A percentile compares a stretch with the other conserved stretches of the same genome.
Conservation (phyloP, 2,888 invertebrate genomes). For the Ormyrus nitidulus region DNA sequence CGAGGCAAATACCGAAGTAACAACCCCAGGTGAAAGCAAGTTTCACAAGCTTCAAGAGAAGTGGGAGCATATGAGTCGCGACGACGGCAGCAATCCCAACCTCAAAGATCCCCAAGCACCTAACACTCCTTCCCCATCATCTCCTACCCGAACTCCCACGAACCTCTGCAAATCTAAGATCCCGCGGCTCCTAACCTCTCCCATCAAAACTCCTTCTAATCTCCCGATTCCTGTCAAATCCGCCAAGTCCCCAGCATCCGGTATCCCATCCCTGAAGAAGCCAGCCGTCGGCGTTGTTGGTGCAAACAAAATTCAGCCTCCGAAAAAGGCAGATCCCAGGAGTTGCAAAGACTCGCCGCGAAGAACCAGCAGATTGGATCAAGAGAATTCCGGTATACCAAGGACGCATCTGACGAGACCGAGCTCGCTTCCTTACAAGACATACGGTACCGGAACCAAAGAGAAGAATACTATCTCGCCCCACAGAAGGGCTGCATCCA, state of each 20-base stretch:
- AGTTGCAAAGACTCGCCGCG: conserved; percentile 65
- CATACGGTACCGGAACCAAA: conserved; percentile 64
- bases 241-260: conserved; percentile 64
- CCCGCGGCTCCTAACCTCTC: conserved; percentile 85
- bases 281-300: background rate
- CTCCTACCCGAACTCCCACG: conserved; percentile 72
- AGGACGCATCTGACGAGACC: conserved; percentile 78
- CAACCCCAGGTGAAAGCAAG: conserved; percentile 77
- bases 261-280: conserved; percentile 72
- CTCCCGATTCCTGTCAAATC: conserved; percentile 40
- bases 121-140: conserved; percentile 63
- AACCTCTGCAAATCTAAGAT: conserved; percentile 81
- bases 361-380: conserved; percentile 82
- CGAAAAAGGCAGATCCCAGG: conserved; percentile 47
- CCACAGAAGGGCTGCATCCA: conserved; percentile 82
- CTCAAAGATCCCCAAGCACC: conserved; percentile 21
- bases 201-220: conserved; percentile 76
- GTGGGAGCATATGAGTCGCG: conserved; percentile 80
- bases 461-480: conserved; percentile 72
- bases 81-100: conserved; percentile 29
- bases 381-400: conserved; percentile 72
- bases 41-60: conserved; percentile 87
- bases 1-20: conserved; percentile 68
- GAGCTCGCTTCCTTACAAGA: conserved; percentile 82
- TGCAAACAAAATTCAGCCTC: background rate